A percentile compares a stretch with the other conserved stretches of the same genome.
Conservation (phyloP, 2,888 invertebrate genomes). For the Sabatieria punctata region DNA sequence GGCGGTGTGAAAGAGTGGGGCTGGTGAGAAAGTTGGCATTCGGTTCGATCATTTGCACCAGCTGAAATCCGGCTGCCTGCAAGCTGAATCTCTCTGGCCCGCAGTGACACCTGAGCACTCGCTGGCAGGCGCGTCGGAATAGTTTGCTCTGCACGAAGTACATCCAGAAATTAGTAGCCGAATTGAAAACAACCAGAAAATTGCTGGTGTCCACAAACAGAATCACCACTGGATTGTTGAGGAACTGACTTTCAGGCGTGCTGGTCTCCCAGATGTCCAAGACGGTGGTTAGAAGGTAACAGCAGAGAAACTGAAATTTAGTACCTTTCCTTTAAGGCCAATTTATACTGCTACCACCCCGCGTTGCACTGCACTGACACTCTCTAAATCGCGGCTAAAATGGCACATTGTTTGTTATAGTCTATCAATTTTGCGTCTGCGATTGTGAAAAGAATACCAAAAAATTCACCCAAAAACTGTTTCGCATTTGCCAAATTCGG, state of each 20-base stretch:
- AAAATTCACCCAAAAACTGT: too few relatives aligned
- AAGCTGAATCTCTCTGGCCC: neutral
- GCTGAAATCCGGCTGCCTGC: neutral
- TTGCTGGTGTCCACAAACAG: neutral
- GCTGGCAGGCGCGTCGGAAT: neutral
- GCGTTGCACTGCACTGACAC: too few relatives aligned
- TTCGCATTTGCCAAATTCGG: too few relatives aligned
- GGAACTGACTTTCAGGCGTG: neutral
- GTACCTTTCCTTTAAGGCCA: too few relatives aligned
- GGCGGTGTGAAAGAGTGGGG: too few relatives aligned
- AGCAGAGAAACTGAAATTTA: neutral
- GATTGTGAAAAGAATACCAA: too few relatives aligned
- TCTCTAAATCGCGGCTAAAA: too few relatives aligned
- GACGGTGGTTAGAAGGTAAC: neutral
- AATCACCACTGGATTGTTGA: neutral
- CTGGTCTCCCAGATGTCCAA: neutral
- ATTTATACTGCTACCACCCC: too few relatives aligned
- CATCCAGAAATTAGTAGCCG: neutral
- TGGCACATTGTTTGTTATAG: too few relatives aligned
- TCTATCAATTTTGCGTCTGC: too few relatives aligned
- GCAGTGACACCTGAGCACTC: neutral
- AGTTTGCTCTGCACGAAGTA: neutral
- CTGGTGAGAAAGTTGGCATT: too few relatives aligned
- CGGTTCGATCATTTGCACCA: too few relatives aligned
- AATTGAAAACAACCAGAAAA: neutral